Percentiles rank a stretch among this genome's conserved stretches.
Evolutionary conservation across 2,888 invertebrate species (phyloP).

Genomic region (Eupithecia centaureata): DNA sequence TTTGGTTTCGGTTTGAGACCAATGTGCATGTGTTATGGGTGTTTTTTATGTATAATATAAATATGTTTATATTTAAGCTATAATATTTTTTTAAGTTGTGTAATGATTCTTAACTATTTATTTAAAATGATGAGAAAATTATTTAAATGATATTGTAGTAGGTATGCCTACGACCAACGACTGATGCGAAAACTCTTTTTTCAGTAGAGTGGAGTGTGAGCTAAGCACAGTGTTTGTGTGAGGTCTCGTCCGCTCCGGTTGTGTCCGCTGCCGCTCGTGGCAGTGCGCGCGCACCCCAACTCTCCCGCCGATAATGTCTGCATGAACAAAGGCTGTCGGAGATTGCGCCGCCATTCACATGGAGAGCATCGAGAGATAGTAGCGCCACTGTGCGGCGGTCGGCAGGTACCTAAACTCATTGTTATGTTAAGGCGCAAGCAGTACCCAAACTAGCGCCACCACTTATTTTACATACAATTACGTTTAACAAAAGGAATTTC

Average conservation of each 20-base stretch:
- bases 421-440: constrained; percentile 14
- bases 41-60: no score
- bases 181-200: not conserved
- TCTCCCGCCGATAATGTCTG: not conserved
- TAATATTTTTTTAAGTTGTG: no score
- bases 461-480: no score
- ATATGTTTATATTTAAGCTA: no score
- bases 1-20: no score
- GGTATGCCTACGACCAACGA: not conserved
- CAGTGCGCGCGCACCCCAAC: constrained; percentile 6
- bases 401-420: constrained; percentile 24
- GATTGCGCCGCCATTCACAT: constrained; percentile 43
- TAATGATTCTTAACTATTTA: no score
- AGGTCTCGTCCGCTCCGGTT: not conserved
- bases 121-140: no score
- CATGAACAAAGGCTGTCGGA: constrained; percentile 25
- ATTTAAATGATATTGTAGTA: not conserved
- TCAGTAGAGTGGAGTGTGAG: not conserved
- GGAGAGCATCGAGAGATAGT: constrained; percentile 35
- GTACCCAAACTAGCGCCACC: no score
- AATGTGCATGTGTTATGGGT: no score
- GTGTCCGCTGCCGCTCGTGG: not conserved
- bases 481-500: no score
- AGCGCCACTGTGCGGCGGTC: constrained; percentile 20
- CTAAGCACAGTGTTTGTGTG: not conserved